Percentiles rank a stretch among this genome's conserved stretches.
Conservation (phyloP, 2,113 vertebrate species). For the Hydrolagus affinis region DNA sequence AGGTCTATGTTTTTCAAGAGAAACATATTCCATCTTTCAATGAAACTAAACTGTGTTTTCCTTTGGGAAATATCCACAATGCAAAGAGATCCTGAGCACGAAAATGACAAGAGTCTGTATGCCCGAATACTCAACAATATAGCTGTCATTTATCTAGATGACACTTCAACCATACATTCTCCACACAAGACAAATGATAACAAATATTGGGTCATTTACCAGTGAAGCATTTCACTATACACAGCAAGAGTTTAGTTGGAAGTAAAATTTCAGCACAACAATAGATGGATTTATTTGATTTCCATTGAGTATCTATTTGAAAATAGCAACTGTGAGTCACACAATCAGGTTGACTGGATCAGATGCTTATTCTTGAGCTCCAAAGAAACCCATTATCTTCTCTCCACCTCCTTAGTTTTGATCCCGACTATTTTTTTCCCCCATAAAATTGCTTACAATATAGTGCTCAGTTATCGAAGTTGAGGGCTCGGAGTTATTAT, state of each 20-base stretch:
- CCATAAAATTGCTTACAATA: too few relatives aligned
- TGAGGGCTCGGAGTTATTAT: too few relatives aligned
- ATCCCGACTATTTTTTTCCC: neutral
- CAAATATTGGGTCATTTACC: neutral
- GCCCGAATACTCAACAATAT: neutral
- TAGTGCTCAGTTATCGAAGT: too few relatives aligned
- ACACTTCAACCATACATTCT: neutral
- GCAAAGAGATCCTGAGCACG: neutral
- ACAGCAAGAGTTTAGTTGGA: neutral
- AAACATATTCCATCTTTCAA: too few relatives aligned
- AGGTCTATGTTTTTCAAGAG: too few relatives aligned
- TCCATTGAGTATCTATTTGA: neutral
- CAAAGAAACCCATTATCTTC: neutral
- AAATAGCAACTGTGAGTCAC: neutral
- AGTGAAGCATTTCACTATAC: neutral
- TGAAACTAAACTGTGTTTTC: neutral
- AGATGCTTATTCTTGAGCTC: neutral
- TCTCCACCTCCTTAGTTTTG: neutral
- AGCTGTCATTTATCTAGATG: neutral
- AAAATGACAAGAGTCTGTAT: neutral
- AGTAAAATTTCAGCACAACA: neutral
- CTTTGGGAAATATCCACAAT: slow-evolving; percentile 10
- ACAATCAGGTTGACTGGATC: neutral
- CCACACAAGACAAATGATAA: neutral
- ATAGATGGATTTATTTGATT: neutral